Evolutionary conservation across 1,140 invertebrate species (phyloP), one percentile per base, ranked within the genome.

Genomic region (Maconellicoccus hirsutus): DNA sequence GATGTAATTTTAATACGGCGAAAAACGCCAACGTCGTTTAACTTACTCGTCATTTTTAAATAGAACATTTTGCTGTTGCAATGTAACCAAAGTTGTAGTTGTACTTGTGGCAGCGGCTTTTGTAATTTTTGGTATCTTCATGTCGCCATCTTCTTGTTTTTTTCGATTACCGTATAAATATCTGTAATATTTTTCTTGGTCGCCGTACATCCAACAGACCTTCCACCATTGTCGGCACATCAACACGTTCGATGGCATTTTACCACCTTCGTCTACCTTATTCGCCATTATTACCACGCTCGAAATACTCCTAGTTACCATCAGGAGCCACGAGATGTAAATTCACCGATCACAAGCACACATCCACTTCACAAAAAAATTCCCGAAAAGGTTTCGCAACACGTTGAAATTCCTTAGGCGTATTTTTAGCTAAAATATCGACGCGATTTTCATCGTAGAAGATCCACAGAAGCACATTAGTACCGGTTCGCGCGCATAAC

Each of bases 161-260:
- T 72, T 72, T 75, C 84, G 82, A 76, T 84, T 86, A 12, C 86
- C 87, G 78, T 91, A 91, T 52, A 91, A 78, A 75, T 90, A 88
- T 76, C 89, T 81, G 80, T 91, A 91, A 79, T 90, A 88, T 77
- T 90, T 90, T 77, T 89, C 87, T 78, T 91, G 89, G 77, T 91
- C 89, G 26, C 89, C 89, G 77, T 91, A 89, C 81, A 91, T 87
- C 86, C 88, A 91, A 77, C 89, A 92, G 70, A 91, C 89, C 80
- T 89, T 89, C 89, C 89, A 91, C 89, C 89, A 92, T 81, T 91
- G 88, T 78, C 88, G 88, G 81, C 88, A 90, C 86, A 89, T 89
- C 71, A 91, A 79, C 77, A 89, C 85, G 80, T 88, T 88, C 61
- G 85, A 70, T 52, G 72, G 33, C 27, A 59, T 59, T 19, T 66